Evolutionary conservation across 2,888 invertebrate genomes (phyloP).

Genomic region (Argyra leucocephala): DNA sequence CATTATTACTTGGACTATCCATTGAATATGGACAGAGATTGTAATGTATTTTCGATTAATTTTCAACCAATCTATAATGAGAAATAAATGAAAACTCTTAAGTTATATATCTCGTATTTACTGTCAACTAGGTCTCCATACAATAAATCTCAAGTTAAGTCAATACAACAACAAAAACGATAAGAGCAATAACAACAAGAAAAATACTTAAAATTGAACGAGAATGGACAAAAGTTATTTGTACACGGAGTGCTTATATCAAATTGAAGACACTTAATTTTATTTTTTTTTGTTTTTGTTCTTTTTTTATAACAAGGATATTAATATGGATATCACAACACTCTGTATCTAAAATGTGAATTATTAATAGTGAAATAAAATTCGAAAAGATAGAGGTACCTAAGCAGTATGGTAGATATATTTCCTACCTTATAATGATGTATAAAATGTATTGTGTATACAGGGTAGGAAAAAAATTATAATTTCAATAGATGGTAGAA

Average conservation of each 20-base stretch:
- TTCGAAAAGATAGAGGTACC: no score
- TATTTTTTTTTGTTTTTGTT: background rate
- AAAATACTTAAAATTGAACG: background rate
- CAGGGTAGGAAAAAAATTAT: no score
- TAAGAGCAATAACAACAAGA: background rate
- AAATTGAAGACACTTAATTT: background rate
- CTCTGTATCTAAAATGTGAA: background rate
- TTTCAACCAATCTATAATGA: no score
- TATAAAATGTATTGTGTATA: no score
- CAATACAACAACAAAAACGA: background rate
- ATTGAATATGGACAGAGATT: no score
- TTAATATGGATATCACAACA: background rate
- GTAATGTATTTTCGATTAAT: no score
- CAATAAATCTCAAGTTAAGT: background rate
- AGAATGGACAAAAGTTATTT: background rate
- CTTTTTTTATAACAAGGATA: background rate
- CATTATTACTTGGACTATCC: no score
- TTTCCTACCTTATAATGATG: no score
- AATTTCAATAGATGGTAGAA: no score
- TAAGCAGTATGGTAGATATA: no score
- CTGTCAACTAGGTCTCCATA: background rate
- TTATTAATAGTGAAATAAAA: no score
- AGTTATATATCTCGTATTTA: background rate
- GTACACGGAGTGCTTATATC: background rate
- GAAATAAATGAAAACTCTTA: background rate